Conservation (phyloP, 2,888 invertebrate genomes). For the Xylota sylvarum region DNA sequence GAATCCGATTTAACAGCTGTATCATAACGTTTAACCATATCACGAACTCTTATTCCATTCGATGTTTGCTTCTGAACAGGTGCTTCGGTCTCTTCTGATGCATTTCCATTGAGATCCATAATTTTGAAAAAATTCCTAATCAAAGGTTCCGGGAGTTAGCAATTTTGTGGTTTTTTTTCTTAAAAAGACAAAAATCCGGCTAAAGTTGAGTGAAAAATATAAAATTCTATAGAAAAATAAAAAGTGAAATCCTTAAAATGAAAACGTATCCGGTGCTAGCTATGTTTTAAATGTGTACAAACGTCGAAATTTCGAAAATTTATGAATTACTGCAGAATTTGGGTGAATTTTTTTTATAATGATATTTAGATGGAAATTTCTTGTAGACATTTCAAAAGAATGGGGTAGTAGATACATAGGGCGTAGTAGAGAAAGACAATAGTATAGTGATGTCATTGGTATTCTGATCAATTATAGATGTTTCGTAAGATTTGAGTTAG, state of each 20-base stretch:
- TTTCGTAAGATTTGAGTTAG: no score
- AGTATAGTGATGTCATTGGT: no score
- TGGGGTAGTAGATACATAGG: no score
- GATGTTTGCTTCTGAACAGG: constrained; percentile 8
- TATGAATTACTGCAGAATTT: neutral
- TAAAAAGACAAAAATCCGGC: constrained; percentile 18
- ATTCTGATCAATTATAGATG: no score
- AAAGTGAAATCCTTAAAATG: constrained; percentile 24
- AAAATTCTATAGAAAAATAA: constrained; percentile 55
- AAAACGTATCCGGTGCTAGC: constrained; percentile 46
- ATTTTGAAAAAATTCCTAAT: constrained; percentile 40
- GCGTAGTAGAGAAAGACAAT: no score
- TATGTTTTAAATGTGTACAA: constrained; percentile 44
- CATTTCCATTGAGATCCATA: constrained; percentile 49
- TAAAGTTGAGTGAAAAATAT: constrained; percentile 27
- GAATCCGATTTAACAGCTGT: constrained; percentile 78
- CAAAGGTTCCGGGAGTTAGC: neutral
- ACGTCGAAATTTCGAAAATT: constrained; percentile 9
- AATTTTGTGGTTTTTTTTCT: constrained; percentile 45
- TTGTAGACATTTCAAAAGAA: no score
- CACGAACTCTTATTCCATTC: constrained; percentile 79
- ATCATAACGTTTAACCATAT: constrained; percentile 82
- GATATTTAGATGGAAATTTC: no score
- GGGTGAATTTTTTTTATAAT: no score
- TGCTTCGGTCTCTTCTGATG: constrained; percentile 10